Evolutionary conservation across 1,140 invertebrate genomes (phyloP).

Genomic region (Cecropterus lyciades): DNA sequence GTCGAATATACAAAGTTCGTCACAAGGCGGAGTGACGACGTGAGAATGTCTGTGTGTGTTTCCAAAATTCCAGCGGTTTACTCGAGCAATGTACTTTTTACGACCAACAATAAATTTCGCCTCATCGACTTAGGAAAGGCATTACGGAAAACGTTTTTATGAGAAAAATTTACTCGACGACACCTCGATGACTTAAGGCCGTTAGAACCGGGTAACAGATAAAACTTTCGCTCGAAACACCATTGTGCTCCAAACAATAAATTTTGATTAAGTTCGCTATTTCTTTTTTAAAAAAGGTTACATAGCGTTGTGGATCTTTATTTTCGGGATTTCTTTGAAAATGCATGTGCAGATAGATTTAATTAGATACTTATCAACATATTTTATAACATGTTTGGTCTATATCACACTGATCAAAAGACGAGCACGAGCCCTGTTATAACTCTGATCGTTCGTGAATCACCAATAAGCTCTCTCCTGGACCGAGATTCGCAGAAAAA

Average conservation of each 20-base stretch:
- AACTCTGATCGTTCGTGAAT: too few species aligned
- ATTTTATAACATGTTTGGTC: too few species aligned
- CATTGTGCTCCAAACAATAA: constrained; percentile 18
- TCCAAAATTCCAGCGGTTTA: constrained; percentile 51
- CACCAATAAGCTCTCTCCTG: too few species aligned
- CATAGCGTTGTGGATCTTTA: too few species aligned
- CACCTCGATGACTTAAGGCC: constrained; percentile 42
- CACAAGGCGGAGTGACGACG: constrained; percentile 48
- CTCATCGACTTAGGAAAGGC: constrained; percentile 56
- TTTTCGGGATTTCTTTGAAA: too few species aligned
- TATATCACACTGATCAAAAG: too few species aligned
- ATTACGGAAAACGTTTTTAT: constrained; percentile 56
- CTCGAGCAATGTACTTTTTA: constrained; percentile 57
- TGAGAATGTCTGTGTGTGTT: constrained; percentile 42
- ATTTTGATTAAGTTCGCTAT: constrained; percentile 28
- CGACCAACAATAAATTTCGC: constrained; percentile 59
- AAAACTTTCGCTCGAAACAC: constrained; percentile 27
- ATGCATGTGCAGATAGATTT: too few species aligned
- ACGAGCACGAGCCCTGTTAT: too few species aligned
- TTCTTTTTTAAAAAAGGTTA: constrained; percentile 25
- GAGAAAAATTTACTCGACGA: constrained; percentile 54
- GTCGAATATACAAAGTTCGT: constrained; percentile 49
- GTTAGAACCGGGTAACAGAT: constrained; percentile 27
- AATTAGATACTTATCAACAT: too few species aligned
- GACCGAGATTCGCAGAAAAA: too few species aligned